Base-by-base conservation (phyloP, 2,888 invertebrate species). In the Agriopis aurantiaria region DNA sequence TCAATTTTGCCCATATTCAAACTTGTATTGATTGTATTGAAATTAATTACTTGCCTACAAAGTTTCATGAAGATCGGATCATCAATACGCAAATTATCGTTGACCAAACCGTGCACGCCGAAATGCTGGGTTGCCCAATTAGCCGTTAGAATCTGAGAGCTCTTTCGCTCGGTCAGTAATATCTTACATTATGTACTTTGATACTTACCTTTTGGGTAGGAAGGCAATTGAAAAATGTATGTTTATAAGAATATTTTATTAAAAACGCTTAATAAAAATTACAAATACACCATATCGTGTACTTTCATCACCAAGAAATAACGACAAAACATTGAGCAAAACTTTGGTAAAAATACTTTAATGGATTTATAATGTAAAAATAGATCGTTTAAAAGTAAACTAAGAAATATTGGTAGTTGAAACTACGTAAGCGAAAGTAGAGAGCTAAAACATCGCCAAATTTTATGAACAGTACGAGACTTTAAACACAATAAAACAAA, bases 261-360 rank as follows among this genome's bases (percentile, higher is more conserved):
- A 82, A 80, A 87, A 86, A 85, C 81, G 82, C 84, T 82, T 86
- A 84, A 82, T 75, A 82, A 75, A 82, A 79, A 80, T 65, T 72
- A 76, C 63, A 77, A 80, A 79, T 75, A 76, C 76, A 78, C 75
- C 69, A 77, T n/a, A n/a, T 69, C 61, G 62, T 58, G 78, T 74
- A 80, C 82, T 81, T 76, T 75, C 78, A 81, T 79, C 74, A 82
- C 76, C 82, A 83, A 78, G 80, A 80, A 81, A 81, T 12, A 81
- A 76, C 74, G 52, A 58, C 45, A 61, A 59, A 65, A 80, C 69
- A 86, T 86, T 88, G 86, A 88, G 88, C 88, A 88, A 85, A 81
- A 84, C 91, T 91, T 91, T 91, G 90, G 91, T 88, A 82, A 84
- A 80, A 79, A 82, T 84, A 81, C 82, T 83, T 78, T 75, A 75